Evolutionary conservation across 92 coral and sea anemone species (phyloP), one percentile per base, ranked within the genome.

Genomic region (Diadumene lineata): DNA sequence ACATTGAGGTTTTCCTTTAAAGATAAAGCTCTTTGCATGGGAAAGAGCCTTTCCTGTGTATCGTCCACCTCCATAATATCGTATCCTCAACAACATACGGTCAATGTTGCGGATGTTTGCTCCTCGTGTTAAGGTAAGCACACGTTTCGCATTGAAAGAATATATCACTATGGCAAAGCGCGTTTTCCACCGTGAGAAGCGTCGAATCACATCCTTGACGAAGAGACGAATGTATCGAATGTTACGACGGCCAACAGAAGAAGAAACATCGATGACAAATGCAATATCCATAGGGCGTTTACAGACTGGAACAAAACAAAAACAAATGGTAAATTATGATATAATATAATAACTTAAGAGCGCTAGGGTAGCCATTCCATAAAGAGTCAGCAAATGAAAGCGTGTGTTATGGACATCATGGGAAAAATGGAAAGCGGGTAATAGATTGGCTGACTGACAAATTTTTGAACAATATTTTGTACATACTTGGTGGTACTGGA

Each of bases 1-100:
- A 72, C 93, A 83, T 18, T 46, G 82, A 7, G 93, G 93, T 64
- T 55, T 83, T 29, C 79, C 80, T 28, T 51, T 53, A 62, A 88
- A 88, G 61, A 88, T 50, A 26, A 75, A 53, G 11, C 65, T 70
- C 79, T 78, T 76, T 21, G 79, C 34, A 24, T 84, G 68, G 2
- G 55, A n/a, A 43, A 88, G 65, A 19, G 90, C 91, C 21, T 50
- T 79, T 19, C 90, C 90, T 11, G 84, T 70, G 11, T 69, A 50
- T 13, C 72, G 67, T 27, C 71, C 30, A 25, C 78, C 81, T 32
- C 84, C 28, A 11, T 65, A 27, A 57, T 13, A 30, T 58, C 84
- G 61, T 16, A 84, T 79, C 34, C 67, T 70, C 66, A 44, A 73
- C 56, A 24, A 79, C 31, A 6, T 25, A 38, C 0, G 34, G 24